phyloP scores from a whole-genome alignment of 2,888 invertebrate genomes.

The Sympetrum striolatum region DNA sequence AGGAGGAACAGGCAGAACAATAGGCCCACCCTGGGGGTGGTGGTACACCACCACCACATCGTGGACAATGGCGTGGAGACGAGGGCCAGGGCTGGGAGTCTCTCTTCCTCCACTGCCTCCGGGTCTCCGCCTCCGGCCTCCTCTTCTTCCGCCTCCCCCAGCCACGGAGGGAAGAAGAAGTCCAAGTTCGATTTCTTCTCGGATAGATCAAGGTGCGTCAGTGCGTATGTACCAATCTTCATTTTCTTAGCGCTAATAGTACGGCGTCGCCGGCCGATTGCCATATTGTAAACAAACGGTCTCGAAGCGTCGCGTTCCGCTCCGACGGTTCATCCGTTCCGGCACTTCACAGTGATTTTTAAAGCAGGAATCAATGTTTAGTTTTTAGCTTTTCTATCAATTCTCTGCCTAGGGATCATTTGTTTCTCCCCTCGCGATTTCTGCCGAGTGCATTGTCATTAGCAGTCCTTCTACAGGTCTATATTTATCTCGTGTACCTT shows the following conservation, averaged over 20 bases:
- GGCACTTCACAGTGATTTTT: too few species aligned
- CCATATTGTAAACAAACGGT: too few species aligned
- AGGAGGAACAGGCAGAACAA: conserved; percentile 72
- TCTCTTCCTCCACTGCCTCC: conserved; percentile 79
- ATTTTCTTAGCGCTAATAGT: conserved; percentile 45
- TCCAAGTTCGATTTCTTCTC: conserved; percentile 75
- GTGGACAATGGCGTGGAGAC: conserved; percentile 59
- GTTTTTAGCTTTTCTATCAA: too few species aligned
- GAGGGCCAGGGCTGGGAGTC: conserved; percentile 75
- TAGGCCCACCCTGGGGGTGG: conserved; percentile 68
- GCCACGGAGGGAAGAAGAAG: conserved; percentile 74
- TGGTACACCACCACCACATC: conserved; percentile 55
- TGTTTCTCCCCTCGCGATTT: too few species aligned
- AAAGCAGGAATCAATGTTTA: too few species aligned
- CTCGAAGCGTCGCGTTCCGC: too few species aligned
- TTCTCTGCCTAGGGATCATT: too few species aligned
- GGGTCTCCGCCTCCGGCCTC: conserved; percentile 80
- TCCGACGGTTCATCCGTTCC: too few species aligned
- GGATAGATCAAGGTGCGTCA: conserved; percentile 79
- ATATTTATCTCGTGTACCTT: not conserved
- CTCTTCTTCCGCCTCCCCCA: conserved; percentile 76
- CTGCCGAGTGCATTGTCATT: too few species aligned
- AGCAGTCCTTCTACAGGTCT: not conserved
- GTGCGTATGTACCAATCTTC: not conserved
- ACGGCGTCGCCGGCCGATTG: not conserved